Evolutionary conservation across 2,797 vertebrate genomes (phyloP).

Genomic region (Pangasius djambal): DNA sequence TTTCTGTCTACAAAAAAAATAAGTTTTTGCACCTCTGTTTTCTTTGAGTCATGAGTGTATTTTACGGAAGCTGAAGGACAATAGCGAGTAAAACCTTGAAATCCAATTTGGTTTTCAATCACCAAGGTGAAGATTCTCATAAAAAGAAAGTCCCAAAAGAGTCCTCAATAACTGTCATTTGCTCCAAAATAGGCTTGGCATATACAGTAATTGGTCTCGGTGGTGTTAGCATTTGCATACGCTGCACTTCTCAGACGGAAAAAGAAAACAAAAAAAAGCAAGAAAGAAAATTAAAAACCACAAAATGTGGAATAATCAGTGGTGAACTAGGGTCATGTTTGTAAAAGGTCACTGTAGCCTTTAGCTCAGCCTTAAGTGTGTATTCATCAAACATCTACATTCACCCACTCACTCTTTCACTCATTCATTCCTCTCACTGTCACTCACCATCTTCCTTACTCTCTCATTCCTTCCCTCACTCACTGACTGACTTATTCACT

Average conservation of each 20-base stretch:
- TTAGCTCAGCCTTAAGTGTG: background rate
- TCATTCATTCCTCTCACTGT: background rate
- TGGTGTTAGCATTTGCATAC: constrained; percentile 53
- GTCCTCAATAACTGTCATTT: constrained; percentile 45
- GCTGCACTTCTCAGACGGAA: constrained; percentile 21
- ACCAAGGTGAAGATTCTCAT: constrained; percentile 35
- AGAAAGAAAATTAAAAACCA: constrained; percentile 3
- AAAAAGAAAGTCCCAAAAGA: constrained; percentile 39
- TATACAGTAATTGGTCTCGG: constrained; percentile 57
- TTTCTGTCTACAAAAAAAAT: background rate
- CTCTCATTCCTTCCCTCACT: background rate
- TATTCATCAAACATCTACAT: background rate
- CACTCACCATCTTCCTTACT: background rate
- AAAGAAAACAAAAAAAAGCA: constrained; percentile 1
- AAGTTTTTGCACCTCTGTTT: background rate
- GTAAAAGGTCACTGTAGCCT: constrained; percentile 45
- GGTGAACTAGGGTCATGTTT: constrained; percentile 18
- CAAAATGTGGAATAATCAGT: constrained; percentile 38
- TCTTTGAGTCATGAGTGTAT: constrained; percentile 10
- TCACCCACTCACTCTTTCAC: background rate
- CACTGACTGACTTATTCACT: background rate
- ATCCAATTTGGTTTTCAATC: constrained; percentile 39
- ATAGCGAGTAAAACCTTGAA: constrained; percentile 30
- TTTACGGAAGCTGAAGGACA: background rate
- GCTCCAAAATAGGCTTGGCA: constrained; percentile 38